Conservation (phyloP, 2,888 invertebrate genomes). For the Zhengitettix transpicula region DNA sequence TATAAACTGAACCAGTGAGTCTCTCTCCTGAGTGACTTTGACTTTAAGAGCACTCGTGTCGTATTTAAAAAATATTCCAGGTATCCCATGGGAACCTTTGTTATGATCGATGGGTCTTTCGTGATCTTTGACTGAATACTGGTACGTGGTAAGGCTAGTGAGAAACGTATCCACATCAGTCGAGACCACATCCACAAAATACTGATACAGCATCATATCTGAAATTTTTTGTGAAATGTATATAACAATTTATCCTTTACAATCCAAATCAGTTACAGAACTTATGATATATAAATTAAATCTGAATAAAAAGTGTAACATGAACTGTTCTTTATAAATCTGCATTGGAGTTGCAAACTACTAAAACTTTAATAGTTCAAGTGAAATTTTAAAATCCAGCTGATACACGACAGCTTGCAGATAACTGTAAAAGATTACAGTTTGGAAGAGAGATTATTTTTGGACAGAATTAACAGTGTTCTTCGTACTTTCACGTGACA, state of each 20-base stretch:
- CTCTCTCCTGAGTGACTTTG: constrained; percentile 60
- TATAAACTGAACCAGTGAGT: constrained; percentile 60
- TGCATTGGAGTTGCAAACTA: neutral
- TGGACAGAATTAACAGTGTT: too few relatives aligned
- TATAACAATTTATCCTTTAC: neutral
- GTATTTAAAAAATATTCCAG: constrained; percentile 90
- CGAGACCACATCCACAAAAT: constrained; percentile 91
- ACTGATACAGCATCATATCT: constrained; percentile 72
- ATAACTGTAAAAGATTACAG: too few relatives aligned
- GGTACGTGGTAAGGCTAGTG: constrained; percentile 61
- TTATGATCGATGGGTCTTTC: constrained; percentile 56
- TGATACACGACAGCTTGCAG: too few relatives aligned
- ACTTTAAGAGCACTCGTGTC: constrained; percentile 84
- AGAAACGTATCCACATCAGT: constrained; percentile 76
- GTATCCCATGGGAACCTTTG: constrained; percentile 79
- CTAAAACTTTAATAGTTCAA: neutral
- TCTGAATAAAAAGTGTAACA: neutral
- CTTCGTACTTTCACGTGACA: constrained; percentile 44
- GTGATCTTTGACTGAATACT: constrained; percentile 87
- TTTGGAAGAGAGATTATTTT: too few relatives aligned
- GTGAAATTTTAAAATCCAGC: too few relatives aligned
- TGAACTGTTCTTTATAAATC: neutral
- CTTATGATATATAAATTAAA: neutral
- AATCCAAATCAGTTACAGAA: neutral
- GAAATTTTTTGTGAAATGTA: constrained; percentile 17